These are phyloP conservation scores for Malacoraja senta DNA, from an alignment of 2,797 vertebrate genomes.

Conservation along the genomic window DNA sequence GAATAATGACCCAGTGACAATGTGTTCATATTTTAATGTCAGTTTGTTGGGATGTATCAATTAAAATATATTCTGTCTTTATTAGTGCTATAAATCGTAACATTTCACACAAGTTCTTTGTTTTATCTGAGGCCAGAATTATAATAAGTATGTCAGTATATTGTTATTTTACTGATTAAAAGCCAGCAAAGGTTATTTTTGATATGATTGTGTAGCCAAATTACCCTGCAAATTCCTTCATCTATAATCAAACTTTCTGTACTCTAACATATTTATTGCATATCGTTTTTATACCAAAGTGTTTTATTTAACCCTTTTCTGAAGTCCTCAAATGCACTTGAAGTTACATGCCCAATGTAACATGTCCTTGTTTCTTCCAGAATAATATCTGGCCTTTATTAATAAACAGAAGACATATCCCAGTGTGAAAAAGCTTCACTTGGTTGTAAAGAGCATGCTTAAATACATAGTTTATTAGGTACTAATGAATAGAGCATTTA, in stretches of 20 bases:
- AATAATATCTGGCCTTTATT: background rate
- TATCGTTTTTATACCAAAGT: background rate
- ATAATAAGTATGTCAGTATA: background rate
- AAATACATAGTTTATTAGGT: background rate
- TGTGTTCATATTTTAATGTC: background rate
- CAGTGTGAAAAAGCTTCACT: background rate
- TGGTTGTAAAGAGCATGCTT: background rate
- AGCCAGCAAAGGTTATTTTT: background rate
- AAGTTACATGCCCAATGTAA: background rate
- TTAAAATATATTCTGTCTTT: too few relatives aligned
- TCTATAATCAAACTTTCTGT: background rate
- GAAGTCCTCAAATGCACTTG: background rate
- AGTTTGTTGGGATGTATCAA: background rate
- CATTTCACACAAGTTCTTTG: background rate
- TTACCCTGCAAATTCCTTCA: background rate
- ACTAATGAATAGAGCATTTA: background rate
- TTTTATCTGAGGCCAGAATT: background rate
- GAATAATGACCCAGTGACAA: background rate
- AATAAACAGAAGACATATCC: background rate
- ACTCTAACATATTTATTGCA: conserved; percentile 10
- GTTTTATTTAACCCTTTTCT: background rate
- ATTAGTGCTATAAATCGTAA: too few relatives aligned
- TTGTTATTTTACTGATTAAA: conserved; percentile 1
- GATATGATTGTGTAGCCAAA: background rate
- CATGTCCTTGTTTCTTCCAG: background rate